phyloP scores from a whole-genome alignment of 2,797 vertebrate genomes.

The Onychomys torridus region DNA sequence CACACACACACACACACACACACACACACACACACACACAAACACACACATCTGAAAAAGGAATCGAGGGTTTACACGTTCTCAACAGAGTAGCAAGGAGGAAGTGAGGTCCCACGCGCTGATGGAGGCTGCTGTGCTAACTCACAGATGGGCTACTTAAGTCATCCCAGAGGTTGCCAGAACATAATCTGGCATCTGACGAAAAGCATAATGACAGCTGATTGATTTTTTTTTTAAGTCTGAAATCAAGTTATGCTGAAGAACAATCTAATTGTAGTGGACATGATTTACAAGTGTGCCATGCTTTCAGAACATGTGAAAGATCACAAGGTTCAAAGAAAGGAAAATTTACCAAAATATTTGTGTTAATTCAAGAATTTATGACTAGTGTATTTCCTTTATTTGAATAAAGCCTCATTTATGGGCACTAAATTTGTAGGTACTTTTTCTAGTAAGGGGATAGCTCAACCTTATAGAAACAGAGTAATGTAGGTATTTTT shows the following conservation, averaged over 20 bases:
- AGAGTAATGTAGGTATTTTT: neutral
- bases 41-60: neutral
- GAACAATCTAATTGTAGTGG: constrained; percentile 57
- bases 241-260: constrained; percentile 61
- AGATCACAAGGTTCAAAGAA: neutral
- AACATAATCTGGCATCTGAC: constrained; percentile 56
- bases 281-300: constrained; percentile 32
- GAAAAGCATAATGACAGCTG: constrained; percentile 46
- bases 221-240: constrained; percentile 65
- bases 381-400: neutral
- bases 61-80: neutral
- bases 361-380: constrained; percentile 26
- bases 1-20: neutral
- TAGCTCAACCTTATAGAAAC: constrained; percentile 3
- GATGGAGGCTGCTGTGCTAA: neutral
- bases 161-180: constrained; percentile 40
- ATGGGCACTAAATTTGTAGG: neutral
- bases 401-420: constrained; percentile 23
- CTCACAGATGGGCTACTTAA: neutral
- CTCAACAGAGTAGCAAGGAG: neutral
- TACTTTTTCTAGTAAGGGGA: constrained; percentile 40
- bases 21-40: too few species aligned
- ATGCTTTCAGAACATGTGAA: constrained; percentile 55
- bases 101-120: neutral
- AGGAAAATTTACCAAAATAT: constrained; percentile 29